Evolutionary conservation across 2,888 invertebrate species (phyloP), one percentile per base, ranked within the genome.

Genomic region (Aporophyla nigra): DNA sequence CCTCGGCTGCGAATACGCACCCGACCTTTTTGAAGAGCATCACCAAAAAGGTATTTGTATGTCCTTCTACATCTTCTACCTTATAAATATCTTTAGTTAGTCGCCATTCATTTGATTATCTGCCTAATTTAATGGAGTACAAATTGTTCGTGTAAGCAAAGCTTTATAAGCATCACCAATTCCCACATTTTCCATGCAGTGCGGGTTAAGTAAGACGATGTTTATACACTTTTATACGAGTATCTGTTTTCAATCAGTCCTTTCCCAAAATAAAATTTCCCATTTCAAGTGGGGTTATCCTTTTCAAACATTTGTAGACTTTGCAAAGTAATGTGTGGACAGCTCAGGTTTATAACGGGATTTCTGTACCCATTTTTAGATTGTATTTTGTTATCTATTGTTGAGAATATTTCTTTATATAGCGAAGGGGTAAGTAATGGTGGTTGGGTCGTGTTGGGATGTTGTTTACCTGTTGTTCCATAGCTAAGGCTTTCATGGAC

Each of bases 191-290:
- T 74, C 16, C 24, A 59, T 16, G 9, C 40, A 27, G 9, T 6
- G 19, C 21, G 16, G 27, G 49, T 49, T 54, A 49, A 21, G 63
- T 63, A n/a, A 51, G 10, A 51, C 12, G 4, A 51, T 49, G 33
- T 67, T 71, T 69, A 14, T 24, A 43, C 21, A 24, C 21, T 43
- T 56, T 16, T 78, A 19, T 24, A n/a, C n/a, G n/a, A n/a, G n/a
- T n/a, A 51, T 51, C 14, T 51, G 5, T 59, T 69, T 74, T 59
- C 58, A 65, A 74, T 79, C 74, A 74, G 49, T 27, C 53, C 51
- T 40, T 27, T 46, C 49, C 54, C 27, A 67, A 62, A 78, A 62
- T 79, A 79, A 78, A 79, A 73, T 27, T 24, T 56, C 2, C 6
- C 4, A 24, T 43, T 62, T 27, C 54, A 16, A 2, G 10, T n/a